Conservation (phyloP, 2,113 vertebrate genomes). For the Gallinago paraguaiae region DNA sequence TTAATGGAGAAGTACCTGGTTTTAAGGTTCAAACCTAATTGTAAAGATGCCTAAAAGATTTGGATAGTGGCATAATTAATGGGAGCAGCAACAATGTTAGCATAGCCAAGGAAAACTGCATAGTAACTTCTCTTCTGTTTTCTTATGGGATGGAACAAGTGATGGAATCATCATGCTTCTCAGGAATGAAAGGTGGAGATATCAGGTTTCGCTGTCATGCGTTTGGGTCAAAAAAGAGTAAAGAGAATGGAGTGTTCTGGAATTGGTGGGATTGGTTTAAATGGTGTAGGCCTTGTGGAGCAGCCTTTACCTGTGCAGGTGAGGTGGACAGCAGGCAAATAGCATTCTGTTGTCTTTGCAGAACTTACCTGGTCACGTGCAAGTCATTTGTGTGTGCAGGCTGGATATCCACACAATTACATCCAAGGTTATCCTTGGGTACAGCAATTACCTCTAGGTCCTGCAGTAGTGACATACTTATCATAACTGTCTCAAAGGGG, state of each 20-base stretch:
- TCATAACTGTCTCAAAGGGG: background rate
- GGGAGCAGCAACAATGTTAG: background rate
- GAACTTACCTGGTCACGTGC: background rate
- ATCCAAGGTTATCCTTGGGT: background rate
- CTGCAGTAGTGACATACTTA: background rate
- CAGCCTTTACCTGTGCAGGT: background rate
- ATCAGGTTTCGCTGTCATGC: background rate
- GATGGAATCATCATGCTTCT: background rate
- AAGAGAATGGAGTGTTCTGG: background rate
- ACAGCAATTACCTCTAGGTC: background rate
- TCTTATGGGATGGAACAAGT: background rate
- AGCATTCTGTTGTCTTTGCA: background rate
- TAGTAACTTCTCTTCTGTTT: background rate
- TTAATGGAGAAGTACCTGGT: background rate
- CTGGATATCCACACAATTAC: background rate
- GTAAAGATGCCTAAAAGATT: background rate
- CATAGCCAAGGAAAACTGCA: background rate
- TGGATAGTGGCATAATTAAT: background rate
- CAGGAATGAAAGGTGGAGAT: background rate
- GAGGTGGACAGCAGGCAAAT: background rate
- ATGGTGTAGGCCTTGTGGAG: background rate
- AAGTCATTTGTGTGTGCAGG: rapidly evolving
- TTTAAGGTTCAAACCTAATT: background rate
- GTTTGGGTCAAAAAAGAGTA: background rate
- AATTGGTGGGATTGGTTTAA: background rate